Conservation (phyloP, 2,113 vertebrate species). For the Cariama cristata region DNA sequence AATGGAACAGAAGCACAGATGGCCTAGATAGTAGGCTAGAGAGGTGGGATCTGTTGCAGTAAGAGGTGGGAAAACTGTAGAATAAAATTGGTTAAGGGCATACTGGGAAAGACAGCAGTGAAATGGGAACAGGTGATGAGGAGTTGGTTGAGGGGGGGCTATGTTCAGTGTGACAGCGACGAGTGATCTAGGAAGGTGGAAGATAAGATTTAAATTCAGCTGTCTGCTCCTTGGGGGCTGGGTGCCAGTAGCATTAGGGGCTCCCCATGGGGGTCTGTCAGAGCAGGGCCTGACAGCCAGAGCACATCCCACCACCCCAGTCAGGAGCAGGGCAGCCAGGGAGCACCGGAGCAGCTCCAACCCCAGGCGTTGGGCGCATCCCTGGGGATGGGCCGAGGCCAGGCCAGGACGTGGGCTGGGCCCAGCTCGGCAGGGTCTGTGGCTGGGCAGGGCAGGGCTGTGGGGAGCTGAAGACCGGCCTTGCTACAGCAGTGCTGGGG, state of each 20-base stretch:
- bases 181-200: neutral
- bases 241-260: rapidly evolving
- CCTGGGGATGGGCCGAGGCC: neutral
- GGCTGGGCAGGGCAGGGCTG: no score
- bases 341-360: neutral
- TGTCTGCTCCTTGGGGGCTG: neutral
- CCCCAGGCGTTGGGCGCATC: rapidly evolving
- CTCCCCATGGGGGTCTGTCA: rapidly evolving
- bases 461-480: neutral
- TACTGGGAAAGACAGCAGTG: slow-evolving; percentile 15
- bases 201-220: neutral
- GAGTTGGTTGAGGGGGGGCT: neutral
- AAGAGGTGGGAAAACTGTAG: slow-evolving; percentile 43
- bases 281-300: neutral
- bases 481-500: neutral
- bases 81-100: slow-evolving; percentile 10
- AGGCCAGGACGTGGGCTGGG: neutral
- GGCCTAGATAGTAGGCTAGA: slow-evolving; percentile 53
- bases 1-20: slow-evolving; percentile 55
- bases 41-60: slow-evolving; percentile 54
- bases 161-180: neutral
- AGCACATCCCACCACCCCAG: rapidly evolving
- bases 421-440: rapidly evolving
- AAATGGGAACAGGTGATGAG: slow-evolving; percentile 17
- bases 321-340: neutral